Evolutionary conservation across 2,888 invertebrate species (phyloP).

Genomic region (Embidobia sp.): DNA sequence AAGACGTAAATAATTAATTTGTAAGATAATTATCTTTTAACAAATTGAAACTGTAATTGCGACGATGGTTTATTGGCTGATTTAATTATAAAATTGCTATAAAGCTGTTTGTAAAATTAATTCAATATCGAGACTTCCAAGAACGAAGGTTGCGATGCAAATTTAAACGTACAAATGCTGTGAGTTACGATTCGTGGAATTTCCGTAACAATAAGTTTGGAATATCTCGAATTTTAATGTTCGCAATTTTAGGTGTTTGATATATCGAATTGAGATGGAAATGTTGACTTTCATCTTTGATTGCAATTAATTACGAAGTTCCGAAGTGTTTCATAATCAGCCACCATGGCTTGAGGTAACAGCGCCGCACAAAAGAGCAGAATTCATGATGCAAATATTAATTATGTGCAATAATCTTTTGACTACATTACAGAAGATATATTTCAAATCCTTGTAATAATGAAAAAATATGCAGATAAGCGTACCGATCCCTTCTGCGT

Average conservation of each 20-base stretch:
- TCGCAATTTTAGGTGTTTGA: not conserved
- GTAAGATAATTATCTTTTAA: no score
- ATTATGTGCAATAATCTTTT: constrained; percentile 7
- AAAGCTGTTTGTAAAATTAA: no score
- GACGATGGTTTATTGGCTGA: no score
- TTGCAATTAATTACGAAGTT: constrained; percentile 25
- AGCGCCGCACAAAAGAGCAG: not conserved
- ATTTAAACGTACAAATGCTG: no score
- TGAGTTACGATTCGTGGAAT: not conserved
- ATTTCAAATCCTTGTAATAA: not conserved
- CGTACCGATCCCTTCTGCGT: not conserved
- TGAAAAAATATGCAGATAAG: constrained; percentile 4
- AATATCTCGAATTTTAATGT: constrained; percentile 15
- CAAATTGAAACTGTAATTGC: no score
- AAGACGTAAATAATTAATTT: no score
- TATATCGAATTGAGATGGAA: constrained; percentile 18
- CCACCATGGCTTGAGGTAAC: not conserved
- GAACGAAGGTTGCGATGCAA: no score
- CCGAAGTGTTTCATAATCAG: constrained; percentile 18
- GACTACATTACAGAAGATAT: constrained; percentile 1
- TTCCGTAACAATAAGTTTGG: not conserved
- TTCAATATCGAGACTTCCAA: no score
- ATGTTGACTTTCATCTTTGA: no score
- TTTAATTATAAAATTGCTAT: no score
- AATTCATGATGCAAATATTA: constrained; percentile 9